Percentiles rank a stretch among this genome's conserved stretches.
Conservation (phyloP, 2,888 invertebrate genomes). For the Drosophila incognita region DNA sequence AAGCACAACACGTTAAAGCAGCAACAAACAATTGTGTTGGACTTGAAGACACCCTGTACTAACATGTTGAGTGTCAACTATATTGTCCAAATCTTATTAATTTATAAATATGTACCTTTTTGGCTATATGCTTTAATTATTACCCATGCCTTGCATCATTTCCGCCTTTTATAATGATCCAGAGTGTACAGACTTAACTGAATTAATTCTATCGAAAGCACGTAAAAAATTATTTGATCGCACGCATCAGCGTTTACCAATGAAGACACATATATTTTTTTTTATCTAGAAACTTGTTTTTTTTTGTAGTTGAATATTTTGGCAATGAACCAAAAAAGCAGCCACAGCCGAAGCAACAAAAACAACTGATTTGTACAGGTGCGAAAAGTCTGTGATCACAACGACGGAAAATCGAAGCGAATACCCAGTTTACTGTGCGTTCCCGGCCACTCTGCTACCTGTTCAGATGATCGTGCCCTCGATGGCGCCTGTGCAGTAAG, state of each 20-base stretch:
- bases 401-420: slow-evolving; percentile 32
- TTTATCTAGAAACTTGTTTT: slow-evolving; percentile 18
- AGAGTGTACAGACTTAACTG: slow-evolving; percentile 6
- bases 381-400: slow-evolving; percentile 78
- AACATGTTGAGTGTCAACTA: neutral
- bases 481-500: slow-evolving; percentile 2
- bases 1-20: slow-evolving; percentile 10
- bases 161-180: neutral
- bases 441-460: slow-evolving; percentile 12
- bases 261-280: slow-evolving; percentile 22
- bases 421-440: neutral
- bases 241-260: slow-evolving; percentile 49
- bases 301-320: slow-evolving; percentile 56
- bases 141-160: neutral
- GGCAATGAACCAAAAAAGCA: slow-evolving; percentile 74
- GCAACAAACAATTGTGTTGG: neutral
- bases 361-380: slow-evolving; percentile 71
- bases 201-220: slow-evolving; percentile 47
- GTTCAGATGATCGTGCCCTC: slow-evolving; percentile 23
- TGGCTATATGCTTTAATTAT: neutral
- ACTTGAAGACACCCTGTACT: slow-evolving; percentile 8
- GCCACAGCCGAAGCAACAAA: slow-evolving; percentile 31
- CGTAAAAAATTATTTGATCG: slow-evolving; percentile 59
- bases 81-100: neutral
- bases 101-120: neutral